phyloP scores from a whole-genome alignment of 2,797 vertebrate genomes.

The Pseudochaenichthys georgianus region DNA sequence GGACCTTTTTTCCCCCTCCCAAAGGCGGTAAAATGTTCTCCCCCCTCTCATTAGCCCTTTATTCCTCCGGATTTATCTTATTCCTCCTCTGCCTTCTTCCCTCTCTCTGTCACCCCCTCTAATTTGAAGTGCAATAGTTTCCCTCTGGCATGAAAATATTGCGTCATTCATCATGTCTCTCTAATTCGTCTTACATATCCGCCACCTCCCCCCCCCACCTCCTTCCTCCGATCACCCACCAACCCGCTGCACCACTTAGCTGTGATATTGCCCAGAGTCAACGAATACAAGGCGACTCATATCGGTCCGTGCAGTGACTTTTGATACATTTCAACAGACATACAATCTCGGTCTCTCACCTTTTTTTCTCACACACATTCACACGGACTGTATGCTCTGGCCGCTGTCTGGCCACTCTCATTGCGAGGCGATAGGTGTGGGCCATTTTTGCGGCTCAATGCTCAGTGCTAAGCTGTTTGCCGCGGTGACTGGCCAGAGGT shows the following conservation, averaged over 20 bases:
- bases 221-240: conserved; percentile 41
- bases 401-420: conserved; percentile 50
- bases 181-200: conserved; percentile 81
- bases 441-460: conserved; percentile 74
- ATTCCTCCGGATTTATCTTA: conserved; percentile 71
- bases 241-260: conserved; percentile 61
- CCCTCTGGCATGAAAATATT: conserved; percentile 86
- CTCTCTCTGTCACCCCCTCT: conserved; percentile 71
- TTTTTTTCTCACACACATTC: conserved; percentile 20
- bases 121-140: conserved; percentile 86
- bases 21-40: conserved; percentile 34
- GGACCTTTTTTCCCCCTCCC: conserved; percentile 30
- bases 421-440: conserved; percentile 55
- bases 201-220: conserved; percentile 22
- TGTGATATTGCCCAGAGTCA: conserved; percentile 68
- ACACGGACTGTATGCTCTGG: not conserved
- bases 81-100: conserved; percentile 67
- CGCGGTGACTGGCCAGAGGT: conserved; percentile 74
- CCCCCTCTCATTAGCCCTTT: conserved; percentile 64
- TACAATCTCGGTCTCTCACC: conserved; percentile 42
- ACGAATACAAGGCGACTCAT: conserved; percentile 58
- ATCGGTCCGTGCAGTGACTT: conserved; percentile 53
- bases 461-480: conserved; percentile 73
- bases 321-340: conserved; percentile 57
- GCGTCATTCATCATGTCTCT: conserved; percentile 85